Base-by-base conservation (phyloP, 2,797 vertebrate species). In the Falco cherrug region DNA sequence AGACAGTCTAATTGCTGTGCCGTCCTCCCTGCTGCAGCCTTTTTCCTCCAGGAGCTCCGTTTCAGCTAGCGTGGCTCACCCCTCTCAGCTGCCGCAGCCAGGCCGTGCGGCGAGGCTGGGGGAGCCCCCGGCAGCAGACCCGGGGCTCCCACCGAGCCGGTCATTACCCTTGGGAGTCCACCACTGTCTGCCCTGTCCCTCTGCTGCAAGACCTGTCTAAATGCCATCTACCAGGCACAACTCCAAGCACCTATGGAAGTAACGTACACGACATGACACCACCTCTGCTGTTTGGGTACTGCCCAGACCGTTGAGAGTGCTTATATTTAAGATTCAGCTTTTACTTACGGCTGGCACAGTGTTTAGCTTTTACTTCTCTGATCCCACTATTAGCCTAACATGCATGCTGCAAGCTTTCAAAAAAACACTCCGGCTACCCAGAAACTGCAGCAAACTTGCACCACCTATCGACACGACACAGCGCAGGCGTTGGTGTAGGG, bases 361-460 rank as follows among this genome's bases (percentile, higher is more conserved):
- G 11, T 22, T 43, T 6, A 60, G 73, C 9, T 64, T 56, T 53
- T 56, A 47, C 14, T 64, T 48, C 75, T 64, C 22, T 2, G 0
- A 6, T n/a, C 56, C 41, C 26, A 3, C 39, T 11, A 10, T 16
- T 10, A 48, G 67, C 59, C 70, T 57, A 31, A 22, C n/a, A 9
- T 0, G 4, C 2, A 1, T 4, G 3, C 26, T 9, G 68, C 70
- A 37, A 3, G 18, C 43, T 11, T 17, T 4, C 35, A 56, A 45
- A 84, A 45, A 84, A 57, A 64, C 2, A 28, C 53, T 92, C 50
- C 61, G 24, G 71, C 43, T 59, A 51, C 48, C 47, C 76, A 78
- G 57, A 29, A 89, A 76, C 35, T 1, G 39, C 2, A 63, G 96
- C 93, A 79, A 88, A 82, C 95, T 90, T 92, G 93, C 94, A 96